Evolutionary conservation across 2,888 invertebrate species (phyloP).

Genomic region (Oithona nana): DNA sequence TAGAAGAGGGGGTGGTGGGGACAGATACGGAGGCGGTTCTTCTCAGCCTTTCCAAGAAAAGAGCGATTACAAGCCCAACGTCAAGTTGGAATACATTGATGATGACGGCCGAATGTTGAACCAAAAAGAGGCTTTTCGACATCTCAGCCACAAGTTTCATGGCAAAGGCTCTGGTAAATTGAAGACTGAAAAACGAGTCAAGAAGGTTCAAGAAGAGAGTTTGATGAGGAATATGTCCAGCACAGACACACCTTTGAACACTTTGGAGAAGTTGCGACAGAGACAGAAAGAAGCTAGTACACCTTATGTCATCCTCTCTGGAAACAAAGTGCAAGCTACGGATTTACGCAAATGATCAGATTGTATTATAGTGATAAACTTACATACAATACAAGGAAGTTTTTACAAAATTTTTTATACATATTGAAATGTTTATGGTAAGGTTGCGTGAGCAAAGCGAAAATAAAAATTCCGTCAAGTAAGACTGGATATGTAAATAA

Average conservation of each 20-base stretch:
- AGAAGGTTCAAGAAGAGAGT: constrained; percentile 43
- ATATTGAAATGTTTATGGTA: too few species aligned
- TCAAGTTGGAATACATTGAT: constrained; percentile 91
- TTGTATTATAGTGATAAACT: too few species aligned
- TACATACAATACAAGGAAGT: too few species aligned
- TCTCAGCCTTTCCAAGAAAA: constrained; percentile 81
- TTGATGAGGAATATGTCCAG: constrained; percentile 94
- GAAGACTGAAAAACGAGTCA: constrained; percentile 85
- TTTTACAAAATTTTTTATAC: too few species aligned
- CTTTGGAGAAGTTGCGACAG: constrained; percentile 76
- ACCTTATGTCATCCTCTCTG: constrained; percentile 77
- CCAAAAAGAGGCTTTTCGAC: constrained; percentile 87
- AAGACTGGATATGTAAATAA: too few species aligned
- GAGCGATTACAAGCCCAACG: constrained; percentile 69
- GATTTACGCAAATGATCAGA: constrained; percentile 8
- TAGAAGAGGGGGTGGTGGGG: constrained; percentile 43
- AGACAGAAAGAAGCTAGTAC: constrained; percentile 88
- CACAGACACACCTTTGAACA: constrained; percentile 89
- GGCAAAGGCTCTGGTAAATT: constrained; percentile 98
- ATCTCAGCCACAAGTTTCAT: constrained; percentile 94
- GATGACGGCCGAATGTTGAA: constrained; percentile 79
- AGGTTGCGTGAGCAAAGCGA: too few species aligned
- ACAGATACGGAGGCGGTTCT: constrained; percentile 52
- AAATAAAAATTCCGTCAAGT: too few species aligned
- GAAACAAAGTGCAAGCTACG: constrained; percentile 38